These are phyloP conservation scores for Noctuana brunneofusca DNA, from an alignment of 2,888 invertebrate genomes.

Conservation along the genomic window DNA sequence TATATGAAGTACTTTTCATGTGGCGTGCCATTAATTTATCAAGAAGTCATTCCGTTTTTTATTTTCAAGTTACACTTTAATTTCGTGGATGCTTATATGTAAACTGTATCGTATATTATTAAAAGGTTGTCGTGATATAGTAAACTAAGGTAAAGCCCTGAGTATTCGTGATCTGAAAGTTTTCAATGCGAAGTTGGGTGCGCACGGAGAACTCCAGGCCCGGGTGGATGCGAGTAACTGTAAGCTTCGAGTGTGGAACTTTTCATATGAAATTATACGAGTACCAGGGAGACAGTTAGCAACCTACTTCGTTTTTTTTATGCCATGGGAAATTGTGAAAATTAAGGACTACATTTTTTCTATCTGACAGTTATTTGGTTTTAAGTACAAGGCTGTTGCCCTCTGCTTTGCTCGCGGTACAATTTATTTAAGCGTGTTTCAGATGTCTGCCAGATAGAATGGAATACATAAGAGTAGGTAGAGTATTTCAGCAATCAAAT, in stretches of 20 bases:
- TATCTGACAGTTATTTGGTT: no score
- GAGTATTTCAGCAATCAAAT: no score
- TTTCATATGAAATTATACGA: constrained; percentile 31
- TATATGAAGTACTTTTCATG: no score
- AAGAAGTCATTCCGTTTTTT: no score
- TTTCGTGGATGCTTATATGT: background rate
- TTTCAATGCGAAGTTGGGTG: constrained; percentile 13
- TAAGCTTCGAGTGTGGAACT: constrained; percentile 18
- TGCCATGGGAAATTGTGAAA: background rate
- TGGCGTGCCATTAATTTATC: background rate
- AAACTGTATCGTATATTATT: background rate
- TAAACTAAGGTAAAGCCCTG: background rate
- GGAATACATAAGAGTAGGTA: no score
- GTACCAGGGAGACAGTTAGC: constrained; percentile 14
- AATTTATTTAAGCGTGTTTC: no score
- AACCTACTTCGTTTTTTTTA: constrained; percentile 5
- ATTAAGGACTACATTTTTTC: background rate
- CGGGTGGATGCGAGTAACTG: constrained; percentile 9
- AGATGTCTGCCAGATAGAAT: no score
- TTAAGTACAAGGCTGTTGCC: no score
- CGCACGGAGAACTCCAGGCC: constrained; percentile 9
- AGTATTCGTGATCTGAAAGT: constrained; percentile 16
- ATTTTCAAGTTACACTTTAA: background rate
- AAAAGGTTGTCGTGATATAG: background rate
- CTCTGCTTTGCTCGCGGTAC: no score